Evolutionary conservation across 2,113 vertebrate species (phyloP), one percentile per base, ranked within the genome.

Genomic region (Scomber japonicus): DNA sequence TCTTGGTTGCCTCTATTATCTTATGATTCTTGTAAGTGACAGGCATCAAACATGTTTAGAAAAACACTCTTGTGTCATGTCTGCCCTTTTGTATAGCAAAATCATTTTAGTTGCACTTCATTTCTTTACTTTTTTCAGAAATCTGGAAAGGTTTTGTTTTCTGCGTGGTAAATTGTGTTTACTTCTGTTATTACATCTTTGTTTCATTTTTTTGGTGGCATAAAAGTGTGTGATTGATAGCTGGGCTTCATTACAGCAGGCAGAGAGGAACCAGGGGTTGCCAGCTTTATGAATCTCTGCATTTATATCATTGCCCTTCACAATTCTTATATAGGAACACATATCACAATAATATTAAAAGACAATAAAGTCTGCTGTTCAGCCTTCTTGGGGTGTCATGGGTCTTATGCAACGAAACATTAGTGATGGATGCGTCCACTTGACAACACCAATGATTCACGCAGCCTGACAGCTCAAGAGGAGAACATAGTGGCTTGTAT

Each of bases 211-310:
- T 59, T 27, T 56, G 3, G 57, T 44, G 17, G 8, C 24, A 16
- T 9, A 71, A 50, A 68, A 40, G 15, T 69, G 55, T 14, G 40
- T 11, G 11, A 17, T 19, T 30, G 27, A 56, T 12, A 5, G 31
- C 48, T 78, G 16, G n/a, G 54, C 63, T 87, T 83, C 45, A 81
- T 75, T 82, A 59, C 21, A 46, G 44, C 8, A 69, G 54, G 21
- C 30, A 30, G 17, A 63, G 19, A 10, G 56, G 27, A n/a, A 54
- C 30, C 56, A 66, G 53, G 27, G 60, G 53, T 48, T 30, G 44
- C 14, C 12, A 65, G 62, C 19, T 86, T 86, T 71, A 73, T 80
- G 68, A 76, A 53, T 63, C 60, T 53, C 27, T 78, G 19, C 59
- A 61, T 78, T 76, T 78, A 64, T 77, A 24, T 13, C 3, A 53